Evolutionary conservation across 2,113 vertebrate genomes (phyloP).

Genomic region (Archilochus colubris): DNA sequence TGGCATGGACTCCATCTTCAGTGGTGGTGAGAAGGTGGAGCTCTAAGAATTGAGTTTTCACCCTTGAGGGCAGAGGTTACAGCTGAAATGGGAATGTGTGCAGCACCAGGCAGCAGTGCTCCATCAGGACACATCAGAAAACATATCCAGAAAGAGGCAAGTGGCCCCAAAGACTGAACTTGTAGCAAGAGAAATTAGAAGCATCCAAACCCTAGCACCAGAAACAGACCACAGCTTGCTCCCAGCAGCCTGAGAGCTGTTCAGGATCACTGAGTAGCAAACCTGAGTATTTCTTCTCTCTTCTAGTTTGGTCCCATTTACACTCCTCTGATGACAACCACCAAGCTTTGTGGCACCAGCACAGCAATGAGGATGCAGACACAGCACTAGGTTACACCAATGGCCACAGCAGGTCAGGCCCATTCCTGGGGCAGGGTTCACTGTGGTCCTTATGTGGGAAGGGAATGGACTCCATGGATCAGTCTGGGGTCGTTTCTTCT

Average conservation of each 20-base stretch:
- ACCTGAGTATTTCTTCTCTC: not conserved
- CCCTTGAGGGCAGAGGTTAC: accelerated
- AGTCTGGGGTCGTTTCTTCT: not conserved
- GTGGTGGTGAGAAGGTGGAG: not conserved
- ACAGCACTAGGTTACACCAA: not conserved
- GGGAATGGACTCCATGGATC: not conserved
- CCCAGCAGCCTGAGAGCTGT: not conserved
- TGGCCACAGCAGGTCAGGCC: not conserved
- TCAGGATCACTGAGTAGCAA: not conserved
- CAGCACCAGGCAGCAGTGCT: not conserved
- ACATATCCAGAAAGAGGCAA: not conserved
- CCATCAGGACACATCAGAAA: not conserved
- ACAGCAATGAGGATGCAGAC: not conserved
- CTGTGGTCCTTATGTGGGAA: not conserved
- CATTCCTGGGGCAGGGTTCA: not conserved
- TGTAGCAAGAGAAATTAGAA: not conserved
- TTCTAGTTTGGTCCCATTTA: not conserved
- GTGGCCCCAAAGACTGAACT: not conserved
- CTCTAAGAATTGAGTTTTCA: not conserved
- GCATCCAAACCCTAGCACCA: not conserved
- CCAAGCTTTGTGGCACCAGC: not conserved
- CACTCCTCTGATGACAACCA: no score
- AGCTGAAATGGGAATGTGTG: not conserved
- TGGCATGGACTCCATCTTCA: not conserved
- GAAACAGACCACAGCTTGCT: not conserved